Percentiles rank a stretch among this genome's conserved stretches.
These are phyloP conservation scores for Agrotis exclamationis DNA, from an alignment of 2,888 invertebrate species.

Conservation along the genomic window DNA sequence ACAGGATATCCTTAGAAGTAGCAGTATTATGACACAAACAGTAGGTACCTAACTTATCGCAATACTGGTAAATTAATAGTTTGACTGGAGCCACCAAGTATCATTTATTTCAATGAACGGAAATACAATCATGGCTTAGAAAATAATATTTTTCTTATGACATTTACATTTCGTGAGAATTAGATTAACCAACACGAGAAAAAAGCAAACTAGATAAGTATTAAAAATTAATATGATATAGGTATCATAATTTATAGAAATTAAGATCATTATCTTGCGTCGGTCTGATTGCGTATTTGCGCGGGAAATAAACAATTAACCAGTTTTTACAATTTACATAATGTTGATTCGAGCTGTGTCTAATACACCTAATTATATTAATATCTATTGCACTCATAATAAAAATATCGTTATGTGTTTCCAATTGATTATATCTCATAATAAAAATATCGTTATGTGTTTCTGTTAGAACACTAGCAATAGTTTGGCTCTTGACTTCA, in stretches of 20 bases:
- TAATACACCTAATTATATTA: no score
- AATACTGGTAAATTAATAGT: not conserved
- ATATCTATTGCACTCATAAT: not conserved
- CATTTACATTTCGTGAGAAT: constrained; percentile 40
- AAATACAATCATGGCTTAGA: not conserved
- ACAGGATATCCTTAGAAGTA: not conserved
- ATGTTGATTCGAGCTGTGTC: constrained; percentile 10
- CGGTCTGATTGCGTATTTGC: constrained; percentile 37
- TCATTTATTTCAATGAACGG: not conserved
- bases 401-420: no score
- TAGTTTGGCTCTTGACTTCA: no score
- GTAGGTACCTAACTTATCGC: no score
- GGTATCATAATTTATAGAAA: not conserved
- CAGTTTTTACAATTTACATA: constrained; percentile 48
- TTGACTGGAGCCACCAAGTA: not conserved
- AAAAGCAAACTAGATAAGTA: not conserved
- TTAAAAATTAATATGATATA: constrained; percentile 11
- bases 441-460: not conserved
- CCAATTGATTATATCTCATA: constrained; percentile 3
- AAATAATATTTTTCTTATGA: not conserved
- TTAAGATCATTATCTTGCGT: constrained; percentile 55
- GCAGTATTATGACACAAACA: not conserved
- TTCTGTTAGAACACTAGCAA: not conserved
- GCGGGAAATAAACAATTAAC: constrained; percentile 42
- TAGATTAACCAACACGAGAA: not conserved